phyloP scores from a whole-genome alignment of 2,797 vertebrate species.

The Cirrhinus molitorella region DNA sequence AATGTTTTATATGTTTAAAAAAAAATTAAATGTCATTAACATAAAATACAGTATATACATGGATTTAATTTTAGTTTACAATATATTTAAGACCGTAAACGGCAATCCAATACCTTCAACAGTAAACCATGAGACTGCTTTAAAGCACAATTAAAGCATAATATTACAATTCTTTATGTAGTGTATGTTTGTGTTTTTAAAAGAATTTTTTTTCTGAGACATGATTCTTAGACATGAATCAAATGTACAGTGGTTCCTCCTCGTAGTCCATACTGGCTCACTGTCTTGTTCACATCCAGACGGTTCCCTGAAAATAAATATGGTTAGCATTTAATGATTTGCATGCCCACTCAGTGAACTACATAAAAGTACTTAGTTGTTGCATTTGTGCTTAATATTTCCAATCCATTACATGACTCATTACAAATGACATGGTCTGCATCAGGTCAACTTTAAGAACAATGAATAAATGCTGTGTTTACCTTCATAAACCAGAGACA shows the following conservation, averaged over 20 bases:
- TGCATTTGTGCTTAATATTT: neutral
- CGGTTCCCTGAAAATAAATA: neutral
- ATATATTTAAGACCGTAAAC: too few relatives aligned
- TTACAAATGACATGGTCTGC: neutral
- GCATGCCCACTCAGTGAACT: neutral
- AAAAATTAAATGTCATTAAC: too few relatives aligned
- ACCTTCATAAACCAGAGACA: slow-evolving; percentile 41
- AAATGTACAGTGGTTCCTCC: neutral
- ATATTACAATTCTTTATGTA: neutral
- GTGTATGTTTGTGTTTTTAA: neutral
- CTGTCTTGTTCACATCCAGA: slow-evolving; percentile 14
- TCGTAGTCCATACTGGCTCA: slow-evolving; percentile 14
- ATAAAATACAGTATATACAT: neutral
- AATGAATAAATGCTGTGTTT: neutral
- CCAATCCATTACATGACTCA: neutral
- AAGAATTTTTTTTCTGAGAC: neutral
- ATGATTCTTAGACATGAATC: neutral
- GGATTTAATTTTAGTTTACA: neutral
- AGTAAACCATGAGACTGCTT: too few relatives aligned
- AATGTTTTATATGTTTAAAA: too few relatives aligned
- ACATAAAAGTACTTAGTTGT: neutral
- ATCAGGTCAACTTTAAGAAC: neutral
- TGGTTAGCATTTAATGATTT: neutral
- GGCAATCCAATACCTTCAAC: neutral
- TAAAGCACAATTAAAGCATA: too few relatives aligned